Percentiles rank a stretch among this genome's conserved stretches.
Evolutionary conservation across 1,140 invertebrate genomes (phyloP).

Genomic region (Euura saliciscinereae): DNA sequence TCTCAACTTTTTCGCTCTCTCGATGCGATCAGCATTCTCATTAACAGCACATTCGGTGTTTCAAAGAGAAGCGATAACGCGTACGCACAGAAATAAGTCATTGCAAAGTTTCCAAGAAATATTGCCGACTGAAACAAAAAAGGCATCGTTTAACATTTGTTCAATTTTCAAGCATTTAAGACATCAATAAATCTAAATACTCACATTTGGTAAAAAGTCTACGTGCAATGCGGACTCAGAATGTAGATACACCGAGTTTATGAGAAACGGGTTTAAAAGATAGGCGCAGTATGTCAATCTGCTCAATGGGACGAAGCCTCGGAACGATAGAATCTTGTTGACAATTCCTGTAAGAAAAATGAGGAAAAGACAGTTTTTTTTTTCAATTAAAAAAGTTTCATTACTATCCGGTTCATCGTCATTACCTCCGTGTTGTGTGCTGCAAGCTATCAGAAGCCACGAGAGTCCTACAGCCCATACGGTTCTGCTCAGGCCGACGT

Average conservation of each 20-base stretch:
- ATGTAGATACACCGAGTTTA: constrained; percentile 41
- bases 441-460: constrained; percentile 61
- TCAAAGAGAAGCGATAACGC: constrained; percentile 44
- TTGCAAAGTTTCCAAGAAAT: constrained; percentile 32
- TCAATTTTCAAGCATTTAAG: not conserved
- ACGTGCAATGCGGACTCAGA: constrained; percentile 34
- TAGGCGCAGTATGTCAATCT: constrained; percentile 60
- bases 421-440: constrained; percentile 54
- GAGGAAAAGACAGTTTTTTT: not conserved
- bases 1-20: not conserved
- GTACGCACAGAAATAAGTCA: constrained; percentile 41
- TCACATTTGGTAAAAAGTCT: constrained; percentile 48
- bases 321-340: constrained; percentile 53
- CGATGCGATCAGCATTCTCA: constrained; percentile 24
- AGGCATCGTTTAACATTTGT: not conserved
- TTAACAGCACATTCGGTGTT: constrained; percentile 44
- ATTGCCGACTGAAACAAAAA: constrained; percentile 33
- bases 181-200: constrained; percentile 14
- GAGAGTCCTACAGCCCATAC: constrained; percentile 59
- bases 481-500: constrained; percentile 52
- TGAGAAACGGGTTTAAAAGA: constrained; percentile 60
- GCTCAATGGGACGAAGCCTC: constrained; percentile 57
- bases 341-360: constrained; percentile 45
- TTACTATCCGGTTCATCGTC: constrained; percentile 8
- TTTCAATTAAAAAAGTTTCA: constrained; percentile 10